phyloP scores from a whole-genome alignment of 1,140 invertebrate species.

The Microplitis mediator region DNA sequence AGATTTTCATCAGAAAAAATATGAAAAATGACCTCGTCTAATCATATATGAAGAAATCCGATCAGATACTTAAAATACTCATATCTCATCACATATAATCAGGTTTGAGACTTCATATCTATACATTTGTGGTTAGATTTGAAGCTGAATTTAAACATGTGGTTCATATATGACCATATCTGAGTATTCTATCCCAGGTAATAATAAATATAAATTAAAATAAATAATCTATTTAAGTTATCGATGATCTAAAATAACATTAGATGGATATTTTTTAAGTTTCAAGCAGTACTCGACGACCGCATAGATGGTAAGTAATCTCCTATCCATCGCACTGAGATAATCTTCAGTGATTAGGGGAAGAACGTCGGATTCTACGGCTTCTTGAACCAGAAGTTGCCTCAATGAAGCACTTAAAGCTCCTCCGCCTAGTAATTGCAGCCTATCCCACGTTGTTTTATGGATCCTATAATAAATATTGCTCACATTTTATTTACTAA shows the following conservation, averaged over 20 bases:
- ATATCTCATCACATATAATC: too few species aligned
- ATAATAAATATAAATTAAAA: not conserved
- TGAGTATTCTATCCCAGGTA: not conserved
- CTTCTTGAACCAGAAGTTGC: slow-evolving; percentile 61
- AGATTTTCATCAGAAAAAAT: too few species aligned
- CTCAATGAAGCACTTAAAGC: slow-evolving; percentile 65
- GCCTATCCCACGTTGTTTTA: slow-evolving; percentile 70
- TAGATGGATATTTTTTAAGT: slow-evolving; percentile 51
- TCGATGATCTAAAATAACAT: slow-evolving; percentile 50
- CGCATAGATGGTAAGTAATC: slow-evolving; percentile 75
- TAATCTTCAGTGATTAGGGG: slow-evolving; percentile 77
- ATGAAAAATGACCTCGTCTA: too few species aligned
- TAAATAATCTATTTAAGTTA: slow-evolving; percentile 10
- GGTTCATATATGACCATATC: too few species aligned
- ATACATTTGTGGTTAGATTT: too few species aligned
- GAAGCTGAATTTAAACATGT: too few species aligned
- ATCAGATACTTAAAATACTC: too few species aligned
- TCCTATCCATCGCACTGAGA: slow-evolving; percentile 78
- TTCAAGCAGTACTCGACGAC: slow-evolving; percentile 74
- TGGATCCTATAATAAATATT: slow-evolving; percentile 64
- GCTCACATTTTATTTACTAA: too few species aligned
- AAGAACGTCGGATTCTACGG: slow-evolving; percentile 56
- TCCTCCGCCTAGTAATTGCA: slow-evolving; percentile 73
- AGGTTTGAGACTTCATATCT: too few species aligned
- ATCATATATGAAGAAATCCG: too few species aligned